A percentile compares a stretch with the other conserved stretches of the same genome.
Conservation (phyloP, 2,797 vertebrate species). For the Syngnathus acus region DNA sequence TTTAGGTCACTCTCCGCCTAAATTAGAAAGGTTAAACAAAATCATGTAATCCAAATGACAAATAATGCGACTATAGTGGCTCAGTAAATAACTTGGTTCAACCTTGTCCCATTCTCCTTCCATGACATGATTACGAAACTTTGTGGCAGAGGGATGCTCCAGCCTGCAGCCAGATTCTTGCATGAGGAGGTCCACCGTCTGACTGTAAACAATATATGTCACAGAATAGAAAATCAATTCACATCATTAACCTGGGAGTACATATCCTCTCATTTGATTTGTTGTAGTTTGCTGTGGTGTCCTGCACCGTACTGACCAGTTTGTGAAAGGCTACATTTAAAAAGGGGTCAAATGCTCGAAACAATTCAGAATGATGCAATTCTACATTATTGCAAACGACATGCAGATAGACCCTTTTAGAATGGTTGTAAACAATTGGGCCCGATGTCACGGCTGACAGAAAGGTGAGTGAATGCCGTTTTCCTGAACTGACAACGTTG, state of each 20-base stretch:
- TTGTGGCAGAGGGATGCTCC: slow-evolving; percentile 95
- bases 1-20: slow-evolving; percentile 97
- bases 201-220: slow-evolving; percentile 67
- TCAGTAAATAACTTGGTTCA: not conserved
- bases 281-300: too few species aligned
- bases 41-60: not conserved
- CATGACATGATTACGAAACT: slow-evolving; percentile 96
- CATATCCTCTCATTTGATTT: not conserved
- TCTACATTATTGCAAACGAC: too few species aligned
- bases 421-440: too few species aligned
- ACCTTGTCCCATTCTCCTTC: slow-evolving; percentile 99
- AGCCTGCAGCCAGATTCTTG: slow-evolving; percentile 97
- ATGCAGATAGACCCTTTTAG: too few species aligned
- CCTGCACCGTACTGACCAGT: too few species aligned
- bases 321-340: too few species aligned
- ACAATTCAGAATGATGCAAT: too few species aligned
- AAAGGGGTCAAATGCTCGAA: too few species aligned
- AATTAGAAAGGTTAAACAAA: slow-evolving; percentile 7
- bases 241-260: not conserved
- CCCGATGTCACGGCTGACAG: too few species aligned
- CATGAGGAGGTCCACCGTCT: slow-evolving; percentile 97
- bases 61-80: not conserved
- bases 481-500: too few species aligned
- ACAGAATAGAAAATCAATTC: not conserved
- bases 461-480: too few species aligned